Base-by-base conservation (phyloP, 2,797 vertebrate species). In the Channallabes apus region DNA sequence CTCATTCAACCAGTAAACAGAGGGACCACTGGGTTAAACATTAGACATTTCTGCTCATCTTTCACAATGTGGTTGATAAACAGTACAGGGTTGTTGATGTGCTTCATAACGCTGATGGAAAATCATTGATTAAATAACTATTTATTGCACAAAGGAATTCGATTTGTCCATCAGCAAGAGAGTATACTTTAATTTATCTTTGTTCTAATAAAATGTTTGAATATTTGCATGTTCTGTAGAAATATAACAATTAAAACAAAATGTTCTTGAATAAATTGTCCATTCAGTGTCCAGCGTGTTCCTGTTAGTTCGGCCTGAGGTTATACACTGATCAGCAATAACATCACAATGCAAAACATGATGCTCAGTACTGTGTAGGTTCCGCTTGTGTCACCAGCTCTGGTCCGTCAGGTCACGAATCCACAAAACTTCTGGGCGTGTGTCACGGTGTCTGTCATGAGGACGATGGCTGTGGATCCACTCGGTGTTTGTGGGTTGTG, bases 1-100 rank as follows among this genome's bases (percentile, higher is more conserved):
- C 84, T 3, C 51, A 67, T 56, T 32, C 46, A 51, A 61, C 76
- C 80, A 41, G 2, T 59, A 86, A n/a, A 22, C 15, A 46, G n/a
- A 82, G 8, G 14, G 14, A 68, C 11, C 24, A 35, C 2, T 24
- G 20, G 22, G 27, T 51, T 35, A 76, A 84, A 32, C n/a, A 58
- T 59, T 38, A 7, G 20, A 12, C 51, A 68, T 75, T 46, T 67
- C 2, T 38, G 59, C 58, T 83, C 8, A 38, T 29, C 29, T 76
- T 61, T 3, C 9, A 29, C 35, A 29, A 20, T 71, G 51, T 14
- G n/a, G 38, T 9, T 38, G 17, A 56, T 54, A 20, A 20, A 51
- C 29, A 20, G 35, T 56, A 69, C 27, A 76, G 51, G 29, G 20
- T 20, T 58, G 12, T 1, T 32, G 3, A 3, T 17, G 7, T 75